A percentile compares a stretch with the other conserved stretches of the same genome.
phyloP scores from a whole-genome alignment of 2,888 invertebrate species.

The Orthosia cruda region DNA sequence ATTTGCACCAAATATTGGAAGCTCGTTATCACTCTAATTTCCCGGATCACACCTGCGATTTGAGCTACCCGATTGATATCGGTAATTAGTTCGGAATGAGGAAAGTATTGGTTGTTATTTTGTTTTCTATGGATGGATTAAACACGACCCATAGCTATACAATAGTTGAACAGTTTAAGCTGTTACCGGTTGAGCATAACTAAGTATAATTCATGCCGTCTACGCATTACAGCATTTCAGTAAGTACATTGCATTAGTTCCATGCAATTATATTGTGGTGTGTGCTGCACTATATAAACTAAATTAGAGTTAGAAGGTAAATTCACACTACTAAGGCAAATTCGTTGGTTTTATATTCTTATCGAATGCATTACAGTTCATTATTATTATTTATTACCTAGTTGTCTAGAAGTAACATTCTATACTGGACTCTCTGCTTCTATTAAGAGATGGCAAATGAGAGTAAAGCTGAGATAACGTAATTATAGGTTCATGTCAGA shows the following conservation, averaged over 20 bases:
- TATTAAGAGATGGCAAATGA: no score
- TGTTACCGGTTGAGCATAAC: neutral
- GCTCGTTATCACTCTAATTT: conserved; percentile 55
- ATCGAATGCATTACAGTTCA: no score
- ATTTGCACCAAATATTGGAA: conserved; percentile 59
- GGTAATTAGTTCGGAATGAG: conserved; percentile 31
- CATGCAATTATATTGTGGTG: conserved; percentile 17
- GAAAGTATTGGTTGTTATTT: neutral
- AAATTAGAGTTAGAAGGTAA: neutral
- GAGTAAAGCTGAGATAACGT: no score
- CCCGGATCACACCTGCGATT: conserved; percentile 31
- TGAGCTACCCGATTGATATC: conserved; percentile 33
- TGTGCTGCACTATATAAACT: conserved; percentile 1
- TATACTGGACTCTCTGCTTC: no score
- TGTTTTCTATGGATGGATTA: neutral
- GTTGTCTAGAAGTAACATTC: no score
- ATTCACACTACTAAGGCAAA: neutral
- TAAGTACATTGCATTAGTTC: conserved; percentile 20
- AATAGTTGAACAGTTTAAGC: neutral
- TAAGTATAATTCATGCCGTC: neutral
- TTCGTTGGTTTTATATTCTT: no score
- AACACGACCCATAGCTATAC: neutral
- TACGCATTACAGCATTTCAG: conserved; percentile 13
- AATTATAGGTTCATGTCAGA: no score
- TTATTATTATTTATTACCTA: neutral